A percentile compares a stretch with the other conserved stretches of the same genome.
These are phyloP conservation scores for Lichenostomus cassidix DNA, from an alignment of 2,113 vertebrate species.

Conservation along the genomic window DNA sequence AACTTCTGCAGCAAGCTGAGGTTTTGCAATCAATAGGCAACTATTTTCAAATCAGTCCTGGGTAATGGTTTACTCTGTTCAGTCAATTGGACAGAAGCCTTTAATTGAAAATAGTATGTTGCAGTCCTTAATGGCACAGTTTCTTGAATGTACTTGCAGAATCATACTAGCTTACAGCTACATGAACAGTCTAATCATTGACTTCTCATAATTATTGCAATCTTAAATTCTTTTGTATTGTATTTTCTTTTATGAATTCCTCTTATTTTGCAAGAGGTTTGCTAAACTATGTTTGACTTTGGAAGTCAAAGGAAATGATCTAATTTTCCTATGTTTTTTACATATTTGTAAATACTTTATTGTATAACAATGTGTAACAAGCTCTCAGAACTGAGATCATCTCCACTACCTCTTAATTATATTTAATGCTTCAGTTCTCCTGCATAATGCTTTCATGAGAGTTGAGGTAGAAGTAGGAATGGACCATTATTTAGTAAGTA, in stretches of 20 bases:
- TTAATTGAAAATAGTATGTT: neutral
- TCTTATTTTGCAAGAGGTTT: neutral
- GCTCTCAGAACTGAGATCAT: neutral
- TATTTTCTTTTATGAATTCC: neutral
- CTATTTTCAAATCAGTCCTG: neutral
- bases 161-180: neutral
- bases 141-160: neutral
- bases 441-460: neutral
- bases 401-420: neutral
- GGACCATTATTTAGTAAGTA: neutral
- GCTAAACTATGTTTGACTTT: neutral
- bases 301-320: neutral
- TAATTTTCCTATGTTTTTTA: neutral
- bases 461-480: neutral
- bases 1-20: neutral
- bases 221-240: neutral
- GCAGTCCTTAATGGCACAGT: neutral
- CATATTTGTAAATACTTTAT: neutral
- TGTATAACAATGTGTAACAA: neutral
- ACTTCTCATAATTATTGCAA: neutral
- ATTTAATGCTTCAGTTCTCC: neutral
- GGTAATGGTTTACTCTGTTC: neutral
- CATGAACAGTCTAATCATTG: rapidly evolving
- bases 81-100: neutral
- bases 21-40: neutral